Evolutionary conservation across 2,113 vertebrate genomes (phyloP), one percentile per base, ranked within the genome.

Genomic region (Piaya cayana): DNA sequence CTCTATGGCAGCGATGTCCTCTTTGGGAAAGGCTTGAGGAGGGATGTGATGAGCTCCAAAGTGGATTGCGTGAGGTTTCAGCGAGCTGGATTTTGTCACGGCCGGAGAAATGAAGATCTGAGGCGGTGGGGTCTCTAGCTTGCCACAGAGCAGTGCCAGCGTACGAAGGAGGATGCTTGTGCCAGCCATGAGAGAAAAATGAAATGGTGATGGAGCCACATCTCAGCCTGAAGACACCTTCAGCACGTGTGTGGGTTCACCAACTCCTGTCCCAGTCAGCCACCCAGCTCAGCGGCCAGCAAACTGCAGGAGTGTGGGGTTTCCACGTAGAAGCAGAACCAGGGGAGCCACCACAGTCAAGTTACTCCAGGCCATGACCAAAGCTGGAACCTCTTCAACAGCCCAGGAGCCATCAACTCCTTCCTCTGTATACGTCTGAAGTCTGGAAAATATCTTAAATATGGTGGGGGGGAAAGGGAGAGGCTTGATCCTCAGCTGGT

Each of bases 371-470:
- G 49, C 81, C 78, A 63, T 91, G 75, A 92, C 63, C 90, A 91
- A 88, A 91, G 55, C 75, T 95, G 94, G 94, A 94, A 94, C 17
- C 26, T 59, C 70, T 87, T 94, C 91, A 92, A 50, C 58, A 91
- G 15, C 42, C 62, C 78, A 96, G 90, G 42, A 95, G 63, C 82
- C 93, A 91, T 92, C 84, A 76, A 29, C 45, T 92, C 68, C 59
- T 68, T 93, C 86, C 55, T 90, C 89, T 77, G 78, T 81, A 76
- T 64, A 58, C 1, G 36, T 85, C 91, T 89, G 84, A 89, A 95
- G 89, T 85, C 93, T 95, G 90, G 96, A 95, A 96, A 97, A 88
- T 72, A 82, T 95, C 93, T 95, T 92, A 93, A 93, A 91, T 87
- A 95, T 47, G 67, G 87, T 52, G 87, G 52, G 96, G 86, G 93